These are phyloP conservation scores for Garra rufa DNA, from an alignment of 2,113 vertebrate genomes.

Conservation along the genomic window DNA sequence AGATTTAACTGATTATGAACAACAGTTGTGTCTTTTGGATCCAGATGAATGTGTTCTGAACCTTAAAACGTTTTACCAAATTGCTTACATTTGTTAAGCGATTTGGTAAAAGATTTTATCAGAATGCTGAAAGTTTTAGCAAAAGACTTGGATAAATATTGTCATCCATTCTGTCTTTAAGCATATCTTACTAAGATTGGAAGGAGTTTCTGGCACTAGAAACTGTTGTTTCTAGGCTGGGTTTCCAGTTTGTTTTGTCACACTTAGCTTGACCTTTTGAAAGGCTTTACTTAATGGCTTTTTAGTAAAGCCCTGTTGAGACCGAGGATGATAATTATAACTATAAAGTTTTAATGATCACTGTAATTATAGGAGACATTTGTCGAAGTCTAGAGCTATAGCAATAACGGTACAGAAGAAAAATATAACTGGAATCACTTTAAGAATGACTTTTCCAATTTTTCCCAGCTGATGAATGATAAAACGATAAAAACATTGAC, in stretches of 20 bases:
- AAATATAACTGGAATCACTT: no score
- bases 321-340: neutral
- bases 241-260: no score
- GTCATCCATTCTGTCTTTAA: neutral
- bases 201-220: neutral
- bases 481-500: no score
- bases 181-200: neutral
- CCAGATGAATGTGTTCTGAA: neutral
- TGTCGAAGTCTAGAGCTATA: no score
- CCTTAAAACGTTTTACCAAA: neutral
- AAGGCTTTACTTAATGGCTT: no score
- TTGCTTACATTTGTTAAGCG: neutral
- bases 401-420: no score
- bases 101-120: no score
- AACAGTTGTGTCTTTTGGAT: neutral
- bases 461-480: no score
- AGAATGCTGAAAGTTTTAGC: neutral
- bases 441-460: no score
- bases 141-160: neutral
- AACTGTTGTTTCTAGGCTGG: neutral
- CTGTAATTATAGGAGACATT: neutral
- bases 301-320: neutral
- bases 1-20: neutral
- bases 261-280: no score
- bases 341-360: neutral